Base-by-base conservation (phyloP, 2,797 vertebrate species). In the Sparidentex hasta region DNA sequence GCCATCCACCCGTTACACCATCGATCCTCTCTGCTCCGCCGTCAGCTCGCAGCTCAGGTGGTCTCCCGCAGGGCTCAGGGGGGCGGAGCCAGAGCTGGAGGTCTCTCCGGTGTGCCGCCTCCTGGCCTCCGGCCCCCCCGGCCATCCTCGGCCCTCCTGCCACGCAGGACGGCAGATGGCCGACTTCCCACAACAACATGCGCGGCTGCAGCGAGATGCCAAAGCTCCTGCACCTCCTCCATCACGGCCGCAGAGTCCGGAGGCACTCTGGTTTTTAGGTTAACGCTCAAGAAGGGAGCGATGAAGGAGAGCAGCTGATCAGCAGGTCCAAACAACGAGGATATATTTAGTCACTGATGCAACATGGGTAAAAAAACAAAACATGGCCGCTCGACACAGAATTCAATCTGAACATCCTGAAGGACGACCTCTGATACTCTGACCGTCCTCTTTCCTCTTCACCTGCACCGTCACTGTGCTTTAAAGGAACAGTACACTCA, bases 131-230 rank as follows among this genome's bases (percentile, higher is more conserved):
- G 1, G 25, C n/a, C 12, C 64, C 80, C 52, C 58, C 7, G 7
- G 68, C 73, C 7, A 29, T 71, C 23, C 65, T 68, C 65, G 27
- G 62, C 78, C 70, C 69, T 25, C 25, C 74, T 55, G 63, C 58
- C 78, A 66, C 11, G 61, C 50, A 54, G 47, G 48, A 47, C 13
- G 73, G 72, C 82, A 87, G 85, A 87, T 85, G 85, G 85, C 70
- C 29, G 63, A 7, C 38, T 63, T 72, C 71, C 61, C 46, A 51
- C 54, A 55, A 46, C 57, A 65, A 74, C 73, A 69, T 14, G 64
- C 29, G 25, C 14, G 25, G 72, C 64, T 71, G 67, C 51, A 65
- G 72, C 65, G 18, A 80, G 80, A 82, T 52, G 74, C 65, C 79
- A 74, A 55, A 65, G 27, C 47, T 81, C 68, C 72, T 68, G 55